Conservation (phyloP, 2,113 vertebrate genomes). For the Antechinus flavipes region DNA sequence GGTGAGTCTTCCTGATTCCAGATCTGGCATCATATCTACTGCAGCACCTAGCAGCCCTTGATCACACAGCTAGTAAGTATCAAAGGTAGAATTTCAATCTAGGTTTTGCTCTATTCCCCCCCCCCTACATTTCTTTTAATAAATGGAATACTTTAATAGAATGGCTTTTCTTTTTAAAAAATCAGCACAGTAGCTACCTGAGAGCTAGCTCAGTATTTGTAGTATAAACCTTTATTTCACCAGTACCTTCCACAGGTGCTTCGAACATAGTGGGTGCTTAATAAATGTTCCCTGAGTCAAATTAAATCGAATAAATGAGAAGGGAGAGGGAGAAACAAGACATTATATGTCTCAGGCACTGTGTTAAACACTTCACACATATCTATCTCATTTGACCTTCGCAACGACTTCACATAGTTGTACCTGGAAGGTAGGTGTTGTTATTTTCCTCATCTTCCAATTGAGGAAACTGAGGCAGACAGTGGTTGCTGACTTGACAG, state of each 20-base stretch:
- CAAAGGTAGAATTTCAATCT: neutral
- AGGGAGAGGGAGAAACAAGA: neutral
- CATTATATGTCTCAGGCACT: neutral
- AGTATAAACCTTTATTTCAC: neutral
- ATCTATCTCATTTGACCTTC: neutral
- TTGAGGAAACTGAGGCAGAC: neutral
- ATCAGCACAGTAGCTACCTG: neutral
- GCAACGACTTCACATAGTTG: neutral
- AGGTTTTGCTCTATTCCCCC: neutral
- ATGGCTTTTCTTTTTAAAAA: conserved; percentile 20
- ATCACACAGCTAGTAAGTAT: neutral
- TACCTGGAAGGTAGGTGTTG: neutral
- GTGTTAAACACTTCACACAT: neutral
- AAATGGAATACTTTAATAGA: neutral
- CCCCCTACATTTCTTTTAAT: neutral
- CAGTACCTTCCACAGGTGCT: neutral
- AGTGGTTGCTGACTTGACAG: neutral
- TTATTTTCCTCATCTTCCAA: neutral
- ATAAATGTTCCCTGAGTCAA: neutral
- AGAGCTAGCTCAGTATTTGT: neutral
- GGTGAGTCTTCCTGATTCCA: too few relatives aligned
- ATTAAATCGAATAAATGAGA: neutral
- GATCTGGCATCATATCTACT: too few relatives aligned
- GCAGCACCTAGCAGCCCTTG: neutral
- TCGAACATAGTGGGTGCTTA: neutral